Percentiles rank a stretch among this genome's conserved stretches.
Conservation (phyloP, 1,140 invertebrate species). For the Pogonognathellus flavescens region DNA sequence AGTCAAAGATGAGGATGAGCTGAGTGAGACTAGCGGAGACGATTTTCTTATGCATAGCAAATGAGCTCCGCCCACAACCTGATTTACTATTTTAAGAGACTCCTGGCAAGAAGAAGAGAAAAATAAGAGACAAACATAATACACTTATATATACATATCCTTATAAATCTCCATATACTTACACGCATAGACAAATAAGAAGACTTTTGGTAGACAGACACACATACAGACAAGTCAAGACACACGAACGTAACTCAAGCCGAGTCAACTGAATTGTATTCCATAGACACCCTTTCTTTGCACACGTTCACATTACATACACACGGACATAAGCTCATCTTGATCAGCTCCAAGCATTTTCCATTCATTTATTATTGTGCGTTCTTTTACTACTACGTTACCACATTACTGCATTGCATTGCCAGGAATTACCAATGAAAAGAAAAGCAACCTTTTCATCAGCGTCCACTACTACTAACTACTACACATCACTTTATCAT, state of each 20-base stretch:
- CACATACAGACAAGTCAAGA: not conserved
- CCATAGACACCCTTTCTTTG: slow-evolving; percentile 8
- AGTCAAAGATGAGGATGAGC: slow-evolving; percentile 33
- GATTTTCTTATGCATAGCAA: slow-evolving; percentile 53
- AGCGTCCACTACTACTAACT: too few species aligned
- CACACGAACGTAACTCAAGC: not conserved
- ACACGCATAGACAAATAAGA: not conserved
- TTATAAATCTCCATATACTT: not conserved
- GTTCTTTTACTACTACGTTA: not conserved
- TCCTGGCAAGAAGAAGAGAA: slow-evolving; percentile 42
- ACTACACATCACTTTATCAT: too few species aligned
- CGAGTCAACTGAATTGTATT: not conserved
- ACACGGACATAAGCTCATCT: not conserved
- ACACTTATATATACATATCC: not conserved
- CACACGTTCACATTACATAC: not conserved
- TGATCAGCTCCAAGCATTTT: not conserved
- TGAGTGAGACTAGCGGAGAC: slow-evolving; percentile 13
- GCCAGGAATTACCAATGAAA: too few species aligned
- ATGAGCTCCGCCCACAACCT: slow-evolving; percentile 51
- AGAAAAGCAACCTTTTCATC: too few species aligned
- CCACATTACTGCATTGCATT: not conserved
- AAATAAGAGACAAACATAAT: slow-evolving; percentile 20
- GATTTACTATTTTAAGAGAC: slow-evolving; percentile 52
- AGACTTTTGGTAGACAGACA: slow-evolving; percentile 18
- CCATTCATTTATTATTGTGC: not conserved